phyloP scores from a whole-genome alignment of 2,113 vertebrate genomes.

The Anguilla japonica region DNA sequence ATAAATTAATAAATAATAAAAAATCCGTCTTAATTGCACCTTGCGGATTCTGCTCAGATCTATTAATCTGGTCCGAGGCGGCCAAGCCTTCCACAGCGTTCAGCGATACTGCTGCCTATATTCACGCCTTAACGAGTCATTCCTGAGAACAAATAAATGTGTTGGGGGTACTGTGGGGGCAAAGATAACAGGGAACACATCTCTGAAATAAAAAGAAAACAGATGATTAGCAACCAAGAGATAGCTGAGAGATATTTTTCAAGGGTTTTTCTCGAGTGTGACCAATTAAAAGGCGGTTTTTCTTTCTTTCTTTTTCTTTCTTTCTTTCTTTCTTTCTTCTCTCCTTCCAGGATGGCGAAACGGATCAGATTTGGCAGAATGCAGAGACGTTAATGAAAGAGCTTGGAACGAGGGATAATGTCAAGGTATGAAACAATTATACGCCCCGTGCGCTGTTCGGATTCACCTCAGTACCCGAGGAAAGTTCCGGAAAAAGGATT shows the following conservation, averaged over 20 bases:
- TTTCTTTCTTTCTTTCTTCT: constrained; percentile 3
- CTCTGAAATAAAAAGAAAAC: neutral
- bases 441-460: neutral
- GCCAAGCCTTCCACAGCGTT: neutral
- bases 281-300: constrained; percentile 57
- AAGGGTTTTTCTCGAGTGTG: constrained; percentile 57
- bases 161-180: neutral
- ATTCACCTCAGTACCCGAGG: too few relatives aligned
- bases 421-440: constrained; percentile 77
- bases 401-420: constrained; percentile 83
- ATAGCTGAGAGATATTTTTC: constrained; percentile 39
- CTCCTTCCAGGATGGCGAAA: constrained; percentile 56
- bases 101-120: neutral
- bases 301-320: constrained; percentile 13
- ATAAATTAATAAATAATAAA: neutral
- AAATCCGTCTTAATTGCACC: neutral
- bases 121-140: neutral
- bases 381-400: constrained; percentile 76
- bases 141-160: neutral
- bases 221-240: neutral
- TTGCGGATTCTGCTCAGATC: neutral
- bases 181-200: neutral
- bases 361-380: constrained; percentile 54
- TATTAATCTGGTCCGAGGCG: neutral
- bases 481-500: neutral